phyloP scores from a whole-genome alignment of 2,888 invertebrate genomes.

The Acrobasis repandana region DNA sequence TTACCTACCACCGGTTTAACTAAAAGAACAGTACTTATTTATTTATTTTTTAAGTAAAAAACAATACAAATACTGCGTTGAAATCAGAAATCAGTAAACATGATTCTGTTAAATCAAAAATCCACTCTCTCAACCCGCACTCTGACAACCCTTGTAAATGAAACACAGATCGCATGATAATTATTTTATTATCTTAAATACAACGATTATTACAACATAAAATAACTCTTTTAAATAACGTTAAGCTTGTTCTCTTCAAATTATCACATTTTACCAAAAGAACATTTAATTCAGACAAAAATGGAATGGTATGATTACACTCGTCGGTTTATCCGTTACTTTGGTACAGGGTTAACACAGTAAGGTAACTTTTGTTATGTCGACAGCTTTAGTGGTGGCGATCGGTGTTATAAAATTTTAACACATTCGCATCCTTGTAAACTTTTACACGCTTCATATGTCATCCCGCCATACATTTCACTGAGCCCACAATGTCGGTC shows the following conservation, averaged over 20 bases:
- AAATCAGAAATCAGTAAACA: too few relatives aligned
- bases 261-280: conserved; percentile 75
- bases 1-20: too few relatives aligned
- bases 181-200: conserved; percentile 75
- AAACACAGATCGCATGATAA: conserved; percentile 42
- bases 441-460: too few relatives aligned
- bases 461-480: too few relatives aligned
- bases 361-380: conserved; percentile 36
- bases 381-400: not conserved
- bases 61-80: too few relatives aligned
- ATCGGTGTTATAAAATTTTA: not conserved
- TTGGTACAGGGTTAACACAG: conserved; percentile 49
- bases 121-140: too few relatives aligned
- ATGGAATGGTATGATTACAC: conserved; percentile 65
- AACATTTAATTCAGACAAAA: conserved; percentile 61
- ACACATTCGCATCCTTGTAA: too few relatives aligned
- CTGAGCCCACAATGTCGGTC: too few relatives aligned
- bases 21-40: too few relatives aligned
- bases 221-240: conserved; percentile 78
- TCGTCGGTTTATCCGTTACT: conserved; percentile 43
- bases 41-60: too few relatives aligned
- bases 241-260: conserved; percentile 76
- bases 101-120: too few relatives aligned
- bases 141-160: conserved; percentile 23
- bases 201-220: conserved; percentile 81